phyloP scores from a whole-genome alignment of 2,113 vertebrate genomes.

The Aramus guarauna region DNA sequence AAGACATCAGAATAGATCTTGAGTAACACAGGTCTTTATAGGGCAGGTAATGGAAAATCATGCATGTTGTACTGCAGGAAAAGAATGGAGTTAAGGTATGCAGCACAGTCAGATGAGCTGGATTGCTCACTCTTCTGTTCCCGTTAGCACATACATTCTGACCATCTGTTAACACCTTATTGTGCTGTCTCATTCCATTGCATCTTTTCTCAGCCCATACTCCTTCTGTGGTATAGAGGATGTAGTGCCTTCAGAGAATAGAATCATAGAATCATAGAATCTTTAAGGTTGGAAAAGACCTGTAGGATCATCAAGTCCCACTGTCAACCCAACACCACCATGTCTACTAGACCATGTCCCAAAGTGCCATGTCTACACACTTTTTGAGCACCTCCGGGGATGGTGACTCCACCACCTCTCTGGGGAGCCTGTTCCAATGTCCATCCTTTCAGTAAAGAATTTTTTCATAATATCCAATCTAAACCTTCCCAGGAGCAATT shows the following conservation, averaged over 20 bases:
- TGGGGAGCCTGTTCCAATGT: no score
- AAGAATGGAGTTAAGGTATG: neutral
- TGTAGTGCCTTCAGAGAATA: neutral
- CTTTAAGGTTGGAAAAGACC: no score
- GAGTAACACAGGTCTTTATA: neutral
- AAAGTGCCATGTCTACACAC: no score
- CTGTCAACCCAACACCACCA: no score
- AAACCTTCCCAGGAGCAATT: no score
- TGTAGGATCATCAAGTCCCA: no score
- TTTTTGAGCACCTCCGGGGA: no score
- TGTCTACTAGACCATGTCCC: no score
- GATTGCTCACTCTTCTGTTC: neutral
- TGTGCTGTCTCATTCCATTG: neutral
- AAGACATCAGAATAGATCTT: neutral
- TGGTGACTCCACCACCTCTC: no score
- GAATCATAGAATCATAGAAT: no score
- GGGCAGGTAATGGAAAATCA: neutral
- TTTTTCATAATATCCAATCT: no score
- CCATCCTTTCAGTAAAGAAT: no score
- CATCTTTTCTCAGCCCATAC: neutral
- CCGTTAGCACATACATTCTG: neutral
- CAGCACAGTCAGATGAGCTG: neutral
- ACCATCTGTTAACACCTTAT: neutral
- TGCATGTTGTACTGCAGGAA: neutral
- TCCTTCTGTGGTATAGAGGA: neutral